Conservation (phyloP, 2,113 vertebrate species). For the Gallinago undulata region DNA sequence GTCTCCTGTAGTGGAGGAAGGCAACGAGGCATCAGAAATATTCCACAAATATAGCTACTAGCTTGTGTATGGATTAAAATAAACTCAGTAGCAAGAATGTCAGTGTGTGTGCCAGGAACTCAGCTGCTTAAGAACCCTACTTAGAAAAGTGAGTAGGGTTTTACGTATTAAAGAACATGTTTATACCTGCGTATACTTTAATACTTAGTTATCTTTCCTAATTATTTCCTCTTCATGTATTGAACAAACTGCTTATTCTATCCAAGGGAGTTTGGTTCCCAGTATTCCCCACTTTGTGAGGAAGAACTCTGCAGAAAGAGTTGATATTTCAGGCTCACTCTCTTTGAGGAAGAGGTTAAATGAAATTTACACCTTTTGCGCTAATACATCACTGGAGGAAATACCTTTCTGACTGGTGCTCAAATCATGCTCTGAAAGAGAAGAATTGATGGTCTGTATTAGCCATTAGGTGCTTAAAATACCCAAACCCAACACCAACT, state of each 20-base stretch:
- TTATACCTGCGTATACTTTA: neutral
- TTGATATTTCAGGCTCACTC: rapidly evolving
- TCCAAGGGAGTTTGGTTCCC: neutral
- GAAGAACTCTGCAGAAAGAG: neutral
- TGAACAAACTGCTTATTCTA: neutral
- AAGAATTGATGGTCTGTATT: neutral
- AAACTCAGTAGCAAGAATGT: neutral
- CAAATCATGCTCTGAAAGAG: neutral
- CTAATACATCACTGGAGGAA: neutral
- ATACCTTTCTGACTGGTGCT: neutral
- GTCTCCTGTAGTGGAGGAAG: neutral
- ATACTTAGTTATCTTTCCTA: neutral
- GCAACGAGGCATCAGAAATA: neutral
- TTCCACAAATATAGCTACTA: neutral
- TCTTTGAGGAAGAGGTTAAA: neutral
- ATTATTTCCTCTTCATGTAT: neutral
- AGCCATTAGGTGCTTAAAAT: neutral
- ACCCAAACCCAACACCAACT: neutral
- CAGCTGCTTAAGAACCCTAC: neutral
- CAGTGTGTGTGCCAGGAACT: neutral
- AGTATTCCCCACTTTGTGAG: neutral
- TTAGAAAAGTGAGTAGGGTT: neutral
- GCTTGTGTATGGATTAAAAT: neutral
- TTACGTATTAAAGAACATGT: neutral
- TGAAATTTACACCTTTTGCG: neutral